Conservation (phyloP, 2,113 vertebrate genomes). For the Polypterus bichir region DNA sequence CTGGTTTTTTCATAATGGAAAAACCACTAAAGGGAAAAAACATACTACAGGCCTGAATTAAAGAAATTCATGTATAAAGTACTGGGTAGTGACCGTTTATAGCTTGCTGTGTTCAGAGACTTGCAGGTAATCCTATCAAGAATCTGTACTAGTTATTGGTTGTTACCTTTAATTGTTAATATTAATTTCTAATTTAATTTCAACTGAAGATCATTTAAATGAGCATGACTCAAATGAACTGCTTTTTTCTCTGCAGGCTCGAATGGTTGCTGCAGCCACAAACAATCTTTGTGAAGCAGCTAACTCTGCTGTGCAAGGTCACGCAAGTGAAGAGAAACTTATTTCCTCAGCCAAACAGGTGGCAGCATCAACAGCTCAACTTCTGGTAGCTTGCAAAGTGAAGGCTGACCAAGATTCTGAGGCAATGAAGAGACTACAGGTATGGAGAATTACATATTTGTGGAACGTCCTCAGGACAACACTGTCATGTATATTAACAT, state of each 20-base stretch:
- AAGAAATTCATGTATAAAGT: too few relatives aligned
- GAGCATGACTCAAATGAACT: not conserved
- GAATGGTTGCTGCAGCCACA: conserved; percentile 91
- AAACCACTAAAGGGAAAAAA: too few relatives aligned
- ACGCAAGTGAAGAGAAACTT: conserved; percentile 90
- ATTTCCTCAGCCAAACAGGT: conserved; percentile 93
- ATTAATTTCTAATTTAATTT: too few relatives aligned
- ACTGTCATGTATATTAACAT: too few relatives aligned
- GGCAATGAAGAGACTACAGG: conserved; percentile 95
- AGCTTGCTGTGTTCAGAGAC: too few relatives aligned
- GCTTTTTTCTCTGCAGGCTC: conserved; percentile 49
- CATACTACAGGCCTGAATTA: too few relatives aligned
- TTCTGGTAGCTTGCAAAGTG: conserved; percentile 94
- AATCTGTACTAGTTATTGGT: too few relatives aligned
- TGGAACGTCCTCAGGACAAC: too few relatives aligned
- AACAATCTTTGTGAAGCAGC: conserved; percentile 88
- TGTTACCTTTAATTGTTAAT: not conserved
- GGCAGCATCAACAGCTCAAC: conserved; percentile 85
- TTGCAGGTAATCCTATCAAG: too few relatives aligned
- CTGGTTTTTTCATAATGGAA: too few relatives aligned
- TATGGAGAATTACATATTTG: conserved; percentile 26
- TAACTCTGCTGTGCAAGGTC: conserved; percentile 85
- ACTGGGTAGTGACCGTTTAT: too few relatives aligned
- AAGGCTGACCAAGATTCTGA: conserved; percentile 95
- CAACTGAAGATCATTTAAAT: too few relatives aligned